Percentiles rank a stretch among this genome's conserved stretches.
Evolutionary conservation across 2,888 invertebrate genomes (phyloP).

Genomic region (Patella caerulea): DNA sequence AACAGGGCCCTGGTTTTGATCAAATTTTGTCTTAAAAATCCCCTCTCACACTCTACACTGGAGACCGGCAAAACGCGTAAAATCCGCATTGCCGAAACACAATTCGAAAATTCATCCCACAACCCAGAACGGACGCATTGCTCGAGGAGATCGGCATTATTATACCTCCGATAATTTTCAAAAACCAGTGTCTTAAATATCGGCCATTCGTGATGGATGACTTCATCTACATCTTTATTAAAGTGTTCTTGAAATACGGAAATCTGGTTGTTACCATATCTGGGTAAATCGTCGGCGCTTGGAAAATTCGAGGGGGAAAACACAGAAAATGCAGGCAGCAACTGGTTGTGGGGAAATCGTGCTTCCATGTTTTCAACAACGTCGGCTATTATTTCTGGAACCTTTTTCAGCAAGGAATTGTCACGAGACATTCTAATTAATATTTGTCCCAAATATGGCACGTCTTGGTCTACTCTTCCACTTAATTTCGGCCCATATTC

Average conservation of each 20-base stretch:
- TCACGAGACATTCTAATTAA: background rate
- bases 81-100: too few relatives aligned
- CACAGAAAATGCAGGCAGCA: background rate
- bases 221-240: background rate
- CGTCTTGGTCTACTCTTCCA: background rate
- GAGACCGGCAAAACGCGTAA: background rate
- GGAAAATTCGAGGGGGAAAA: background rate
- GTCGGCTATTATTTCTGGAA: background rate
- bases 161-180: background rate
- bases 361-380: background rate
- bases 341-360: background rate
- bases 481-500: background rate
- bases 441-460: background rate
- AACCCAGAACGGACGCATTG: too few relatives aligned
- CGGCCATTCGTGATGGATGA: background rate
- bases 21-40: conserved; percentile 14
- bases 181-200: background rate
- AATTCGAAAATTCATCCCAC: too few relatives aligned
- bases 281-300: background rate
- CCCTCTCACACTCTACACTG: conserved; percentile 13
- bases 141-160: too few relatives aligned
- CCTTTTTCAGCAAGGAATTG: background rate
- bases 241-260: background rate
- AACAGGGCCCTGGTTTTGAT: background rate
- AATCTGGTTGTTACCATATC: background rate